phyloP scores from a whole-genome alignment of 2,888 invertebrate species.

The Heteropelma amictum region DNA sequence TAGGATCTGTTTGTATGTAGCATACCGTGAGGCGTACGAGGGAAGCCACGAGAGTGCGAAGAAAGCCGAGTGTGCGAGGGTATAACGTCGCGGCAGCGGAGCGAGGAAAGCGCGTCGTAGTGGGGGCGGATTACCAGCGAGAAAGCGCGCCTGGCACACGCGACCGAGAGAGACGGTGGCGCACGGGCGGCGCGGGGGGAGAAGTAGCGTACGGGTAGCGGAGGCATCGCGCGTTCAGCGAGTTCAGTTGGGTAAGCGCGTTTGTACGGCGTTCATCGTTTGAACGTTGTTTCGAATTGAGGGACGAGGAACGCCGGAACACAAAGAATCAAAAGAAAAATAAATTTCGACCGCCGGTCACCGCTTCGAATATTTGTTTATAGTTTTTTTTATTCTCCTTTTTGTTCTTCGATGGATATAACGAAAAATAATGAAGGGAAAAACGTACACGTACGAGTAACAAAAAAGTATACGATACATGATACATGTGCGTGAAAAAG shows the following conservation, averaged over 20 bases:
- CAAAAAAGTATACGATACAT: background rate
- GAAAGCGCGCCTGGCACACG: constrained; percentile 37
- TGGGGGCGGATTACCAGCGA: constrained; percentile 48
- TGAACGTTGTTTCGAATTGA: constrained; percentile 5
- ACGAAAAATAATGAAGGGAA: constrained; percentile 6
- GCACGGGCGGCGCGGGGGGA: background rate
- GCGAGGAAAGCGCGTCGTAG: constrained; percentile 39
- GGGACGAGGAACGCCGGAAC: background rate
- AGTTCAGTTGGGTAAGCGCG: constrained; percentile 66
- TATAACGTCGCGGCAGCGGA: constrained; percentile 1
- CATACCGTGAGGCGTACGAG: constrained; percentile 27
- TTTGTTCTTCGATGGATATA: too few relatives aligned
- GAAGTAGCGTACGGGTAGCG: constrained; percentile 10
- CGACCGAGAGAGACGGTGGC: constrained; percentile 31
- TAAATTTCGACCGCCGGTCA: background rate
- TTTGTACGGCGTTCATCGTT: constrained; percentile 59
- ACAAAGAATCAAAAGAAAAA: constrained; percentile 6
- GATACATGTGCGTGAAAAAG: background rate
- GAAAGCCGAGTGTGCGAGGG: constrained; percentile 7
- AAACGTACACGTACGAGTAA: background rate
- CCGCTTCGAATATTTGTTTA: background rate
- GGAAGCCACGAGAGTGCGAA: constrained; percentile 31
- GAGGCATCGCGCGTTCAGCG: constrained; percentile 60
- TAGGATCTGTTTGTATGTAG: constrained; percentile 61
- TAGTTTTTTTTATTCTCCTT: too few relatives aligned